Evolutionary conservation across 92 coral and sea anemone genomes (phyloP), one percentile per base, ranked within the genome.

Genomic region (Zoanthus sociatus): DNA sequence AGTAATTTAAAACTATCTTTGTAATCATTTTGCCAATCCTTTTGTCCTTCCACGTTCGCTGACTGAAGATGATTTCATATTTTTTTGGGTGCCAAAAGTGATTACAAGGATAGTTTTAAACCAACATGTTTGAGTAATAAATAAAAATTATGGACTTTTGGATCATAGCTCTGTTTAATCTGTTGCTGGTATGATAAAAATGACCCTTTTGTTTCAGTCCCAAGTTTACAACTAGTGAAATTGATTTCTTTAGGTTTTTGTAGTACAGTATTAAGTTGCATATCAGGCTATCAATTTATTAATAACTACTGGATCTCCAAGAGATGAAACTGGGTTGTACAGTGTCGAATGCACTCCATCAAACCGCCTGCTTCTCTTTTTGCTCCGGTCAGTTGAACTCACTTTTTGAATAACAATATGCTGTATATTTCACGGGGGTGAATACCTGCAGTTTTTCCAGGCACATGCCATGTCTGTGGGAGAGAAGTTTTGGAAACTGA

Each of bases 391-490:
- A 10, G 15, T 56, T 12, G 12, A 56, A 14, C 87, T 87, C 1
- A 83, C 88, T 68, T 76, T 64, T 58, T 91, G 85, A 4, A 91
- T 16, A 7, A 73, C 12, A n/a, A 87, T 47, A 0, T 86, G 84
- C 53, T 87, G 78, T 3, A 26, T 26, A 26, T 26, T 45, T 73
- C 77, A 12, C 84, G 8, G 12, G 79, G 90, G 17, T 83, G 77
- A 1, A 91, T 71, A 21, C 94, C 87, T 26, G 1, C 77, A 1
- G 79, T 4, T 32, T 84, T 73, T 7, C 72, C 50, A 5, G 94
- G 94, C 7, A 84, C 90, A 45, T 91, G 85, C 94, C 94, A 88
- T 2, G 93, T 83, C 48, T 90, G 90, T 0, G 93, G 90, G 6
- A 90, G 17, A 20, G 63, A 45, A 8, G 89, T 89, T 58, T 89